Evolutionary conservation across 2,888 invertebrate species (phyloP).

Genomic region (Euclidia mi): DNA sequence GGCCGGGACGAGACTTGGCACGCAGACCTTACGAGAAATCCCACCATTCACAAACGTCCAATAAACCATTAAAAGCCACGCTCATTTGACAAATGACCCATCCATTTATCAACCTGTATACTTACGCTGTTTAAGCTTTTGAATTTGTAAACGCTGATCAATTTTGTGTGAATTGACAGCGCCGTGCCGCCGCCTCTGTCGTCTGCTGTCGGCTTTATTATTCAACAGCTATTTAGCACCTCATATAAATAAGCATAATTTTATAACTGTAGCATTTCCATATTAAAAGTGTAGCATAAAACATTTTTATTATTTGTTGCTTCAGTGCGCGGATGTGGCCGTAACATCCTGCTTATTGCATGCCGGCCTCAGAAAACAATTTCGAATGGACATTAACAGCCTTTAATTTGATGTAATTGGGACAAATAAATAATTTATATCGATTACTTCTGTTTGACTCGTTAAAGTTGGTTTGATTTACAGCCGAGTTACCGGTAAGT

Average conservation of each 20-base stretch:
- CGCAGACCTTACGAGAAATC: constrained; percentile 53
- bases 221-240: constrained; percentile 42
- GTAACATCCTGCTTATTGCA: constrained; percentile 29
- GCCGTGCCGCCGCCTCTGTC: constrained; percentile 28
- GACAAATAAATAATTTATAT: constrained; percentile 23
- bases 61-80: constrained; percentile 34
- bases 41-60: constrained; percentile 38
- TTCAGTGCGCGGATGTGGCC: constrained; percentile 29
- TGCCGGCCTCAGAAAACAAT: constrained; percentile 19
- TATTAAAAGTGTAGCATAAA: constrained; percentile 26
- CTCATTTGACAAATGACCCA: constrained; percentile 47
- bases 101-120: constrained; percentile 51
- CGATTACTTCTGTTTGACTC: constrained; percentile 11
- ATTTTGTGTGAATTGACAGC: constrained; percentile 41
- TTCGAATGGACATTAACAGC: constrained; percentile 20
- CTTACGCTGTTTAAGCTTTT: constrained; percentile 22
- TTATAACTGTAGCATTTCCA: constrained; percentile 31
- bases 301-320: constrained; percentile 33
- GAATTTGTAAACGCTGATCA: constrained; percentile 40
- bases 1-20: constrained; percentile 52
- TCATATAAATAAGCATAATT: constrained; percentile 26
- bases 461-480: constrained; percentile 12
- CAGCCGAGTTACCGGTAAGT: no score
- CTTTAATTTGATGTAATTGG: constrained; percentile 25
- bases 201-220: constrained; percentile 33